Base-by-base conservation (phyloP, 2,888 invertebrate genomes). In the Tuta absoluta region DNA sequence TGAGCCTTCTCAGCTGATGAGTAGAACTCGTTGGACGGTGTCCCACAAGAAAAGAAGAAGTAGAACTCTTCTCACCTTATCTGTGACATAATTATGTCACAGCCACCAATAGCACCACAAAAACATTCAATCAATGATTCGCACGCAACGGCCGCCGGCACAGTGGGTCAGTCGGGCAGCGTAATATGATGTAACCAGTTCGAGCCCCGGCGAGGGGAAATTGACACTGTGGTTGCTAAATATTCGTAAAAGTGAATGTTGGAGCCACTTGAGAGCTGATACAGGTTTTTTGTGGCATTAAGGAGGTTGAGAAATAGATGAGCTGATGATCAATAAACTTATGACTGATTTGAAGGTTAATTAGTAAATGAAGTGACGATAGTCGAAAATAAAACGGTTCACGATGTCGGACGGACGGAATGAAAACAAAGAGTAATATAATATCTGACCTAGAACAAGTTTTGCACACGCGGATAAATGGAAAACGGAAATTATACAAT, bases 151-250 rank as follows among this genome's bases (percentile, higher is more conserved):
- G 24, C 11, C 49, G 49, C 21, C 53, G 11, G 58, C 58, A 37
- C 58, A 58, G 48, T 58, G 58, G 63, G 58, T 63, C 58, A 63
- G 14, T 58, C 24, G 58, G 58, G 41, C 63, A 49, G 33, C 53
- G 33, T 21, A 49, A 21, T 21, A 41, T 60, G 59, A 41, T 59
- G 59, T 45, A 59, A 60, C 60, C 21, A 38, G 64, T 64, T 64
- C 60, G 64, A 60, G 5, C 38, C 64, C 49, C 64, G 59, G n/a
- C 53, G 24, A 14, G 19, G 58, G 38, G 38, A 58, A 17, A 58
- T 38, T 38, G 21, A 17, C 58, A 28, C 4, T 23, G 51, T 11
- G 11, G 56, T 58, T 58, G 58, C 58, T 58, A 58, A 58, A 58
- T 38, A 21, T 58, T 37, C 12, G 58, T 58, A 58, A 58, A 58